Evolutionary conservation across 2,113 vertebrate species (phyloP), one percentile per base, ranked within the genome.

Genomic region (Etia nguti): DNA sequence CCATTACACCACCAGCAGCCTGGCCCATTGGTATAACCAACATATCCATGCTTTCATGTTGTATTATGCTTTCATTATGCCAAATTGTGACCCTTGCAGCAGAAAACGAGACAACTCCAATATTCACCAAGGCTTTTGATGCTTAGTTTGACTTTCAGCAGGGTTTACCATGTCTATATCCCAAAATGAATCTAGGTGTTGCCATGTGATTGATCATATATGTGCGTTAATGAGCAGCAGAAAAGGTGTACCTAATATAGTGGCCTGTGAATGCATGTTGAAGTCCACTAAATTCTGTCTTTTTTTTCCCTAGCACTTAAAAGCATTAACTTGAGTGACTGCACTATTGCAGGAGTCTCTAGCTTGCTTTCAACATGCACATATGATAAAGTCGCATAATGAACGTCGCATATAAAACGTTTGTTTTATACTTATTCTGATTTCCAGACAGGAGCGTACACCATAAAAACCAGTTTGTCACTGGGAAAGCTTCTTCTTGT

Each of bases 401-500:
- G n/a, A n/a, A n/a, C n/a, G n/a, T n/a, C n/a, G n/a, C n/a, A n/a
- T n/a, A n/a, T n/a, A n/a, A n/a, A n/a, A 59, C 24, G 4, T 79
- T 65, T 65, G 10, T 54, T 43, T 75, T 29, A 20, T 62, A 20
- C 54, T 31, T 54, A 24, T 31, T 31, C 26, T 48, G 4, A 34
- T 36, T 68, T 43, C 20, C 46, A 96, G 96, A 90, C 83, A 22
- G 50, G 79, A 16, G 82, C 59, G 10, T 95, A 94, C 84, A 89
- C 24, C 1, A 13, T 97, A 5, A 90, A 86, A 57, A 91, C 84
- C 18, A 36, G 13, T 4, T 68, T 6, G 1, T 77, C 94, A 7
- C 89, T 96, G 62, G 95, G 95, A 6, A 89, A 88, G 11, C 86
- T 96, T 68, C 83, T 95, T 38, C 89, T 96, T 43, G 6, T 97